These are phyloP conservation scores for Urocynchramus pylzowi DNA, from an alignment of 2,113 vertebrate species.

Conservation along the genomic window DNA sequence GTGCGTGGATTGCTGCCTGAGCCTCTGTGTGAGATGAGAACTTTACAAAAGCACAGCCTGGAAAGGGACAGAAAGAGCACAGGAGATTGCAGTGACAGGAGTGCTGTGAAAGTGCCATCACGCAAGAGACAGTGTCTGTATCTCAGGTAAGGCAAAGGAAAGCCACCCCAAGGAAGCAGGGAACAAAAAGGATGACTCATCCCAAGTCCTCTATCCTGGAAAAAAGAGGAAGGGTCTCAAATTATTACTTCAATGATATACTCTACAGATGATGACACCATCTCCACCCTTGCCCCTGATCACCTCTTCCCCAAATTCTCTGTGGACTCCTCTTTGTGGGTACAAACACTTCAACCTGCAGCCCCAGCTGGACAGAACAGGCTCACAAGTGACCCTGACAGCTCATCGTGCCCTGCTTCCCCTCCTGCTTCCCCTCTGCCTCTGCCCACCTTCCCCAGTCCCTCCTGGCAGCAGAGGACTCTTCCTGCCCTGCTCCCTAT, in stretches of 20 bases:
- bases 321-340: background rate
- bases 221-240: background rate
- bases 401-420: background rate
- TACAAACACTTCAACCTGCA: background rate
- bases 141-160: background rate
- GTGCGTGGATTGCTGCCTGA: constrained; percentile 95
- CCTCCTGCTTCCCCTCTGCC: background rate
- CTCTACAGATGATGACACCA: background rate
- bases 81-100: constrained; percentile 18
- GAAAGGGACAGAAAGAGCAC: constrained; percentile 48
- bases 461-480: background rate
- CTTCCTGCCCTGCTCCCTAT: background rate
- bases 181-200: background rate
- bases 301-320: background rate
- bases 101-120: background rate
- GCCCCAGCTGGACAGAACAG: background rate
- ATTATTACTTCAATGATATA: background rate
- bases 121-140: background rate
- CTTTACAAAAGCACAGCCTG: constrained; percentile 99
- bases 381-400: background rate
- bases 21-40: constrained; percentile 98
- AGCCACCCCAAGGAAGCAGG: background rate
- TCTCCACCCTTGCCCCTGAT: background rate
- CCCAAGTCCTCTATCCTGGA: background rate
- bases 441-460: background rate